Conservation (phyloP, 2,113 vertebrate species). For the Tupaia tana region DNA sequence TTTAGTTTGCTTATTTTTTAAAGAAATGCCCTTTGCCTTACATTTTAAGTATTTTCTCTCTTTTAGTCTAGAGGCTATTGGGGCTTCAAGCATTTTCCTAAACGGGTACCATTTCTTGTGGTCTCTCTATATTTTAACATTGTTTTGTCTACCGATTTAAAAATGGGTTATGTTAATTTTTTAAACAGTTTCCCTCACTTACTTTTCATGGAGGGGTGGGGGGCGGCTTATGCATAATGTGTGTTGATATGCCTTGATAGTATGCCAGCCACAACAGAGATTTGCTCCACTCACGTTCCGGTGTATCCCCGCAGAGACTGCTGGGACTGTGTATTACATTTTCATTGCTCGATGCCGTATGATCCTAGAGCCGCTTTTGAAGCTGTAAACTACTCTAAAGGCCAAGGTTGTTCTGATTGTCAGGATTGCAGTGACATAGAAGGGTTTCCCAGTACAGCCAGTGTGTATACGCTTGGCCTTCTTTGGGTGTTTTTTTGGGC, state of each 20-base stretch:
- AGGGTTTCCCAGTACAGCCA: background rate
- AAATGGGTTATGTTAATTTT: slow-evolving; percentile 3
- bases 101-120: background rate
- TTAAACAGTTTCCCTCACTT: slow-evolving; percentile 5
- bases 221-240: background rate
- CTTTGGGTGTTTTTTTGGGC: background rate
- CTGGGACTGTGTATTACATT: background rate
- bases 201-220: background rate
- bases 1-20: background rate
- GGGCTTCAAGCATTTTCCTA: background rate
- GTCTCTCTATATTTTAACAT: background rate
- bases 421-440: background rate
- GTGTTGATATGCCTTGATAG: background rate
- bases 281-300: background rate
- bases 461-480: background rate
- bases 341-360: background rate
- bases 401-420: slow-evolving; percentile 26
- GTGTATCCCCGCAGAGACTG: background rate
- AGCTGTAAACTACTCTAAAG: slow-evolving; percentile 28
- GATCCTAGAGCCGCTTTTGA: background rate
- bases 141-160: slow-evolving; percentile 50
- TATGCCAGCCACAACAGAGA: background rate
- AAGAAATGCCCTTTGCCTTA: background rate
- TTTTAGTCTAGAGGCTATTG: slow-evolving; percentile 10
- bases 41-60: slow-evolving; percentile 41